Percentiles rank a stretch among this genome's conserved stretches.
Evolutionary conservation across 2,797 vertebrate species (phyloP).

Genomic region (Rhodeus uyekii): DNA sequence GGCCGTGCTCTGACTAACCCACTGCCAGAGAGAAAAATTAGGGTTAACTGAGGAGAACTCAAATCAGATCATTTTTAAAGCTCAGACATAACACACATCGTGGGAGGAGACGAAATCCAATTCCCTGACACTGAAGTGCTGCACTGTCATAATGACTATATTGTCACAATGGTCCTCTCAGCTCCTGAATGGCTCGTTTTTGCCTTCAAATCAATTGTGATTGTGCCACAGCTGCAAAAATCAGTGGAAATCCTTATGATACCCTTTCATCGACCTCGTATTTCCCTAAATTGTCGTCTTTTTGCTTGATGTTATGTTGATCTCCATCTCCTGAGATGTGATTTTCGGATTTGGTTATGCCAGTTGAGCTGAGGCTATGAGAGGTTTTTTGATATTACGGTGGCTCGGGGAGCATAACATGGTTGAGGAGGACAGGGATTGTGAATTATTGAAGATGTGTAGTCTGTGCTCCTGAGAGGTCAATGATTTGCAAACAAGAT

Average conservation of each 20-base stretch:
- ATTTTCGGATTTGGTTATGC: constrained; percentile 4
- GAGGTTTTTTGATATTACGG: constrained; percentile 26
- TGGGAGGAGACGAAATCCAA: background rate
- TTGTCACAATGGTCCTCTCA: constrained; percentile 26
- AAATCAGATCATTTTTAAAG: constrained; percentile 20
- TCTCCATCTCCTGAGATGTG: background rate
- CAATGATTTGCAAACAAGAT: constrained; percentile 53
- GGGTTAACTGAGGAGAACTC: constrained; percentile 19
- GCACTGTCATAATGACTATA: constrained; percentile 15
- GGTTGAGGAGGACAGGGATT: constrained; percentile 48
- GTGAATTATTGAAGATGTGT: constrained; percentile 67
- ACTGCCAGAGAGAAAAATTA: constrained; percentile 56
- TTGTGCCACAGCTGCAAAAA: background rate
- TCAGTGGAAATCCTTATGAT: background rate
- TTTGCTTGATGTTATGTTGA: background rate
- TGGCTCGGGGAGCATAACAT: constrained; percentile 43
- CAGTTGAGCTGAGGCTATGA: background rate
- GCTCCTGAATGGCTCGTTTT: background rate
- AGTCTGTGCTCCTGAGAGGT: constrained; percentile 59
- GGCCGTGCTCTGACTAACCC: constrained; percentile 71
- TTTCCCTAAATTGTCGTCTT: constrained; percentile 16
- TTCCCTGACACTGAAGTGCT: background rate
- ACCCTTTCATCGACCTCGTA: background rate
- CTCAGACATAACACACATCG: background rate
- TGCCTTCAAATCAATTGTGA: background rate